Conservation (phyloP, 2,888 invertebrate species). For the Pardosa pseudoannulata region DNA sequence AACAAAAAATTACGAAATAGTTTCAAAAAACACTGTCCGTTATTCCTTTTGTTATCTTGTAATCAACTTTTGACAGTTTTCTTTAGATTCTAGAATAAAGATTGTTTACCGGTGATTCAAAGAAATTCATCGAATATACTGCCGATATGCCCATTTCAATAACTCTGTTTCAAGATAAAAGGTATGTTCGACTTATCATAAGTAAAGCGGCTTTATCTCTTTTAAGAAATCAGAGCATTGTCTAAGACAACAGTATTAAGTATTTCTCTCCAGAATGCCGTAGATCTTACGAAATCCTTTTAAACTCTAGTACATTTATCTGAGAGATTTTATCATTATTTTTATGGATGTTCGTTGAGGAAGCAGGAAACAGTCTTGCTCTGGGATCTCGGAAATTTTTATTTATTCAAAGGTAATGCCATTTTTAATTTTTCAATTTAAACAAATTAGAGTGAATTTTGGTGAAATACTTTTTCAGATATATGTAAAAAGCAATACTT, state of each 20-base stretch:
- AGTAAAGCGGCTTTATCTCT: slow-evolving; percentile 7
- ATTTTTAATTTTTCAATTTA: no score
- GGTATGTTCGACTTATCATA: slow-evolving; percentile 22
- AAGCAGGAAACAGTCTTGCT: not conserved
- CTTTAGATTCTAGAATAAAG: not conserved
- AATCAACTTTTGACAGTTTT: no score
- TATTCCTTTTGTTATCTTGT: no score
- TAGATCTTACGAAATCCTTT: slow-evolving; percentile 24
- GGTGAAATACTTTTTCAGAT: no score
- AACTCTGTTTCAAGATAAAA: not conserved
- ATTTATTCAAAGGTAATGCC: no score
- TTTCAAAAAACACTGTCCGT: no score
- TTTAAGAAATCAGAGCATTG: slow-evolving; percentile 32
- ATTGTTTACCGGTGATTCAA: not conserved
- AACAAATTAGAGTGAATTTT: no score
- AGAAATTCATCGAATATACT: not conserved
- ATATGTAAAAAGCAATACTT: no score
- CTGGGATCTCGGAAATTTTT: no score
- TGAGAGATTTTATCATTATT: not conserved
- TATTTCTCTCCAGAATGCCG: not conserved
- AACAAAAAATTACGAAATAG: no score
- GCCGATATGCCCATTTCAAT: not conserved
- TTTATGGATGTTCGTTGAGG: not conserved
- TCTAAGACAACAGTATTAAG: slow-evolving; percentile 23
- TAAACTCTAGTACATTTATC: slow-evolving; percentile 15